A percentile compares a stretch with the other conserved stretches of the same genome.
These are phyloP conservation scores for Brachionus calyciflorus DNA, from an alignment of 1,140 invertebrate species.

Conservation along the genomic window DNA sequence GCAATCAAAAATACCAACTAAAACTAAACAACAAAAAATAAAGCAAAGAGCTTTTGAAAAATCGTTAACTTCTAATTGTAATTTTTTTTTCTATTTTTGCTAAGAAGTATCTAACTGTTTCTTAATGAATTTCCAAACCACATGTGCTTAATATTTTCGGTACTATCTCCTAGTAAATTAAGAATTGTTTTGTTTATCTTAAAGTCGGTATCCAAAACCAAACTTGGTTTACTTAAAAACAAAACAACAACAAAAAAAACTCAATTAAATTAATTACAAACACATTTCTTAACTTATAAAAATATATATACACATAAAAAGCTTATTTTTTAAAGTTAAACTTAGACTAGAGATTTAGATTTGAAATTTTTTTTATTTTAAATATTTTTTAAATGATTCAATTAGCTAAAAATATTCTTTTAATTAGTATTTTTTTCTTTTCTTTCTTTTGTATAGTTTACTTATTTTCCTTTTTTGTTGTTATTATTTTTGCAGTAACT, in stretches of 20 bases:
- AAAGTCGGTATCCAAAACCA: conserved; percentile 36
- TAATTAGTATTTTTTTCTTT: not conserved
- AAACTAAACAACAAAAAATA: too few species aligned
- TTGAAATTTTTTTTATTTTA: not conserved
- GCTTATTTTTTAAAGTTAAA: too few species aligned
- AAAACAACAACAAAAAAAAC: not conserved
- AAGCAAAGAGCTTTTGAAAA: too few species aligned
- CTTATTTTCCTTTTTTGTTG: too few species aligned
- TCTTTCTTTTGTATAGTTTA: too few species aligned
- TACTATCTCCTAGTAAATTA: not conserved
- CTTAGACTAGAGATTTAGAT: too few species aligned
- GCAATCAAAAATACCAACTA: too few species aligned
- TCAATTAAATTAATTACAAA: conserved; percentile 37
- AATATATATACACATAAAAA: not conserved
- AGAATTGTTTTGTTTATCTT: conserved; percentile 21
- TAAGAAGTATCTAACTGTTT: conserved; percentile 4
- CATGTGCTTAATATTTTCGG: not conserved
- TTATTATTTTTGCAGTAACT: too few species aligned
- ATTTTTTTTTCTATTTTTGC: not conserved
- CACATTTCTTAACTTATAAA: conserved; percentile 4
- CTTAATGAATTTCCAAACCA: conserved; percentile 2
- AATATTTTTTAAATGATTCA: not conserved
- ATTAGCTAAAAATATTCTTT: not conserved
- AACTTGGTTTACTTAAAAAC: not conserved
- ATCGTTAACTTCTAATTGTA: too few species aligned